Conservation (phyloP, 2,797 vertebrate genomes). For the Pyrocephalus nanus region DNA sequence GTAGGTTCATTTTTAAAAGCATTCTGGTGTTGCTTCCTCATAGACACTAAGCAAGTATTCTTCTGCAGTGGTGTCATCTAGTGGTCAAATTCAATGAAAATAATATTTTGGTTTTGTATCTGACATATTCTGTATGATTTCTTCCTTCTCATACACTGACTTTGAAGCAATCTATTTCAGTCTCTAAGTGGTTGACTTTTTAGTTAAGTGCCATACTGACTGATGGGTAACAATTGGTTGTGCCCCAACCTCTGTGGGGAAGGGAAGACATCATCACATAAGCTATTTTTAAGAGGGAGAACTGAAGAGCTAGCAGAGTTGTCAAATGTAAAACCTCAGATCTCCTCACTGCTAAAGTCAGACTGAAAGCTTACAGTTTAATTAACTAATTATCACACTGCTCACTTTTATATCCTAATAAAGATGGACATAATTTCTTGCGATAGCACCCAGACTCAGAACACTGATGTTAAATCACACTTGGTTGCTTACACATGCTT, state of each 20-base stretch:
- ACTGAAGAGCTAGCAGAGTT: not conserved
- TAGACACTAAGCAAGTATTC: not conserved
- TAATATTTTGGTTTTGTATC: not conserved
- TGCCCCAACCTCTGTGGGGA: not conserved
- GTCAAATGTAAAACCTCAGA: not conserved
- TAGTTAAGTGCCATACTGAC: not conserved
- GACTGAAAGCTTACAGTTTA: not conserved
- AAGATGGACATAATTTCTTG: not conserved
- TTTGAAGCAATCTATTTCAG: not conserved
- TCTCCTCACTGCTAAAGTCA: not conserved
- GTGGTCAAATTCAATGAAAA: conserved; percentile 28
- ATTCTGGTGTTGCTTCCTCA: not conserved
- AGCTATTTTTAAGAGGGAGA: not conserved
- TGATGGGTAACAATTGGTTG: not conserved
- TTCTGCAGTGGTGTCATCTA: conserved; percentile 57
- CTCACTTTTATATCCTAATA: not conserved
- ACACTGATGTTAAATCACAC: not conserved
- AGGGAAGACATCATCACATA: not conserved
- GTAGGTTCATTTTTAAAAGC: not conserved
- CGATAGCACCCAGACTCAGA: not conserved
- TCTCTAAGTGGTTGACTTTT: not conserved
- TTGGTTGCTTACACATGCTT: not conserved
- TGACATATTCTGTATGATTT: not conserved
- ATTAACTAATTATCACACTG: not conserved
- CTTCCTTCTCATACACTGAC: not conserved